Evolutionary conservation across 1,140 invertebrate species (phyloP).

Genomic region (Aphelenchoides avenae): DNA sequence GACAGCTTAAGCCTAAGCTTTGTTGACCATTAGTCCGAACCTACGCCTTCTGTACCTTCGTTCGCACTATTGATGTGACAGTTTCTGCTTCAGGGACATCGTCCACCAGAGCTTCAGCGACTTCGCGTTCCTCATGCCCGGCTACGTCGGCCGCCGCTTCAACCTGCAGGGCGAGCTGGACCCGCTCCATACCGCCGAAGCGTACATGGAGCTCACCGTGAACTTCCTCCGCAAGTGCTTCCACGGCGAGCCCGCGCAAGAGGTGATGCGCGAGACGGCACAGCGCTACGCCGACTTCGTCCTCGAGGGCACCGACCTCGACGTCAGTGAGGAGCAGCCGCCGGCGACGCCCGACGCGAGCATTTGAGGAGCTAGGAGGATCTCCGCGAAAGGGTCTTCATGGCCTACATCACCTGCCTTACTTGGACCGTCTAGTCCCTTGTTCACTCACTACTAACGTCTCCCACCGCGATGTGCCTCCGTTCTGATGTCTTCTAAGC

Average conservation of each 20-base stretch:
- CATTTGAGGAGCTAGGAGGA: too few relatives aligned
- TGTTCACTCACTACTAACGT: too few relatives aligned
- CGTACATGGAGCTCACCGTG: constrained; percentile 45
- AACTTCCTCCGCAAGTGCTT: constrained; percentile 31
- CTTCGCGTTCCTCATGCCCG: constrained; percentile 60
- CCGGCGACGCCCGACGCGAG: too few relatives aligned
- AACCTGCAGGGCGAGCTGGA: constrained; percentile 57
- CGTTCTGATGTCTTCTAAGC: too few relatives aligned
- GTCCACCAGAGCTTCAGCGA: constrained; percentile 62
- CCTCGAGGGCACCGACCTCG: constrained; percentile 38
- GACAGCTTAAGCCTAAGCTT: too few relatives aligned
- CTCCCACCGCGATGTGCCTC: too few relatives aligned
- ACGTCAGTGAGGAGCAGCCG: too few relatives aligned
- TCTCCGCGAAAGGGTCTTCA: too few relatives aligned
- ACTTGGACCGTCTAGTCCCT: too few relatives aligned
- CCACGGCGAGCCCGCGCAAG: constrained; percentile 1
- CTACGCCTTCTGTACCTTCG: background rate
- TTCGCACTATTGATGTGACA: background rate
- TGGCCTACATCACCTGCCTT: too few relatives aligned
- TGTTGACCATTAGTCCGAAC: too few relatives aligned
- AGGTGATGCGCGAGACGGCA: constrained; percentile 24
- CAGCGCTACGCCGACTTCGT: constrained; percentile 33
- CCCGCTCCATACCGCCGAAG: constrained; percentile 40
- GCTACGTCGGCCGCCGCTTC: constrained; percentile 58
- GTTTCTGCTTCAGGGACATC: constrained; percentile 57